Conservation (phyloP, 2,797 vertebrate genomes). For the Hylomyscus alleni region DNA sequence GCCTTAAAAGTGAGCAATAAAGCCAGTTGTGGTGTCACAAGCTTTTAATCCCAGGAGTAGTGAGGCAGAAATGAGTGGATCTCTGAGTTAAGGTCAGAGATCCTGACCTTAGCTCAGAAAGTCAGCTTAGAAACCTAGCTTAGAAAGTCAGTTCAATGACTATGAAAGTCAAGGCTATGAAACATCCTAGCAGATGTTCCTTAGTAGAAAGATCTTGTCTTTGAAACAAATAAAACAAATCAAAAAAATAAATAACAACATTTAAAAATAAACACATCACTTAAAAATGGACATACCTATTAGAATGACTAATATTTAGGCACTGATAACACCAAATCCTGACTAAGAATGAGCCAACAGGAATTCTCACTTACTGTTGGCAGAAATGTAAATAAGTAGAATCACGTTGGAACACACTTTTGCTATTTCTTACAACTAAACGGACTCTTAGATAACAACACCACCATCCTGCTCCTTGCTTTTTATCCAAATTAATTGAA, state of each 20-base stretch:
- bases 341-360: background rate
- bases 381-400: background rate
- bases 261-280: background rate
- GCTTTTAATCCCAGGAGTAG: background rate
- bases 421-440: background rate
- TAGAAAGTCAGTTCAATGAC: background rate
- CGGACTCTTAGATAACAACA: background rate
- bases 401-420: background rate
- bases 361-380: background rate
- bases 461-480: background rate
- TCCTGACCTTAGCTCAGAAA: background rate
- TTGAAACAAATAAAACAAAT: background rate
- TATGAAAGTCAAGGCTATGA: background rate
- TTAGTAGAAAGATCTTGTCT: background rate
- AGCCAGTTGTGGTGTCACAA: background rate
- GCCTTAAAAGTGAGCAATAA: background rate
- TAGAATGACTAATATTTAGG: background rate
- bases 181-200: too few relatives aligned
- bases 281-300: background rate
- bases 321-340: background rate
- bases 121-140: background rate
- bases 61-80: background rate
- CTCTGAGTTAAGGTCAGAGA: background rate
- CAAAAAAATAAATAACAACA: background rate
- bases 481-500: constrained; percentile 16